These are phyloP conservation scores for Octopus bimaculoides DNA, from an alignment of 1,140 invertebrate genomes.

Conservation along the genomic window DNA sequence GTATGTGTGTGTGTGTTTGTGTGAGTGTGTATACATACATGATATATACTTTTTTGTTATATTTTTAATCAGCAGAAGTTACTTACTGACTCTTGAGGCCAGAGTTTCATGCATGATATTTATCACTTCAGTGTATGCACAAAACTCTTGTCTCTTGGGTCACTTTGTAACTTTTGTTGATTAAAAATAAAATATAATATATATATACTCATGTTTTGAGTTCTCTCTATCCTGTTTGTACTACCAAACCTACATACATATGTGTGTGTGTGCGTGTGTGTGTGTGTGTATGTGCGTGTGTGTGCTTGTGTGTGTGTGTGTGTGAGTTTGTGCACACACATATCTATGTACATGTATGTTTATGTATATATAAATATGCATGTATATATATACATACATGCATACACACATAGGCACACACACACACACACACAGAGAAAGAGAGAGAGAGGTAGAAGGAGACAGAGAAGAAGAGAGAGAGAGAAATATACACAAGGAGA, in stretches of 20 bases:
- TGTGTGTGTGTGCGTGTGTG: background rate
- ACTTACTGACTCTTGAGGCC: background rate
- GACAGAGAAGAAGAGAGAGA: no score
- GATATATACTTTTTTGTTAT: background rate
- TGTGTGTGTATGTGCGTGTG: background rate
- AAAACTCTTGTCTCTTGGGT: background rate
- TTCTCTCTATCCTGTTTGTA: background rate
- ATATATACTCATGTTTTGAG: background rate
- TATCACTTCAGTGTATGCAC: background rate
- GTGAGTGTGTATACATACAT: background rate
- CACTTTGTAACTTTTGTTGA: no score
- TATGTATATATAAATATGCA: background rate
- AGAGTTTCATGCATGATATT: background rate
- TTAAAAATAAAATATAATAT: background rate
- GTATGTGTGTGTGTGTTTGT: background rate
- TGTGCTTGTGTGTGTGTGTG: background rate
- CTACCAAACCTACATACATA: background rate
- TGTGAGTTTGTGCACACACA: background rate
- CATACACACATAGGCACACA: no score
- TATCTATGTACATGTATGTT: background rate
- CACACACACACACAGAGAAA: no score
- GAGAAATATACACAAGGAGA: no score
- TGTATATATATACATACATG: background rate
- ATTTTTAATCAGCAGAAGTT: background rate
- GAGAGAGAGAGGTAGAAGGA: no score